These are phyloP conservation scores for Cerastis rubricosa DNA, from an alignment of 2,888 invertebrate species.

Conservation along the genomic window DNA sequence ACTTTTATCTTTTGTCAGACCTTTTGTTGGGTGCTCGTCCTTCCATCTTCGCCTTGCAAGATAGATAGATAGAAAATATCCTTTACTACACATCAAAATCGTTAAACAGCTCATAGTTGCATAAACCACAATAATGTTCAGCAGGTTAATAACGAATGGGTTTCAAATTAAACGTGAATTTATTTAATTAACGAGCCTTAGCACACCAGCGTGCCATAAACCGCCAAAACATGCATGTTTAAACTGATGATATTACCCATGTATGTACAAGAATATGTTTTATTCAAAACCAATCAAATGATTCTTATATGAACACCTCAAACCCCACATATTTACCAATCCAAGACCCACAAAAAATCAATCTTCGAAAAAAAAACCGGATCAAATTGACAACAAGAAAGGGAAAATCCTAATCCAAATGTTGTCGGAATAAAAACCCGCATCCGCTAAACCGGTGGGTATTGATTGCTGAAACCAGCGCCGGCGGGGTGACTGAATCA, in stretches of 20 bases:
- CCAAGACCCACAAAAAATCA: slow-evolving; percentile 19
- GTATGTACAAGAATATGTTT: not conserved
- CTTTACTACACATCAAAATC: no score
- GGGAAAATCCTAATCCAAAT: slow-evolving; percentile 47
- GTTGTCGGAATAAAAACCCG: slow-evolving; percentile 53
- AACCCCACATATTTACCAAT: slow-evolving; percentile 23
- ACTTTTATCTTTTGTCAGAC: not conserved
- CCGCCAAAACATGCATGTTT: not conserved
- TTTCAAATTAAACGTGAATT: no score
- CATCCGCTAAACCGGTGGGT: slow-evolving; percentile 55
- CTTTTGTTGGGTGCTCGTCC: not conserved
- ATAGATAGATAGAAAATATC: no score
- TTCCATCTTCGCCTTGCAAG: no score
- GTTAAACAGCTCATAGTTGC: no score
- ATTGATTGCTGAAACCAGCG: slow-evolving; percentile 61
- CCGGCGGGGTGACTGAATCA: slow-evolving; percentile 65
- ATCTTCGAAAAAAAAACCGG: slow-evolving; percentile 15
- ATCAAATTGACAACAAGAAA: slow-evolving; percentile 52
- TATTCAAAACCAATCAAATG: not conserved
- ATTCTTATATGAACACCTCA: slow-evolving; percentile 16
- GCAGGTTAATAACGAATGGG: no score
- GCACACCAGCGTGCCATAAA: not conserved
- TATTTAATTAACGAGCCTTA: no score
- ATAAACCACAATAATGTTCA: no score
- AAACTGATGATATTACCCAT: not conserved